A percentile compares a stretch with the other conserved stretches of the same genome.
Evolutionary conservation across 2,113 vertebrate species (phyloP).

Genomic region (Pomatorhinus ruficollis): DNA sequence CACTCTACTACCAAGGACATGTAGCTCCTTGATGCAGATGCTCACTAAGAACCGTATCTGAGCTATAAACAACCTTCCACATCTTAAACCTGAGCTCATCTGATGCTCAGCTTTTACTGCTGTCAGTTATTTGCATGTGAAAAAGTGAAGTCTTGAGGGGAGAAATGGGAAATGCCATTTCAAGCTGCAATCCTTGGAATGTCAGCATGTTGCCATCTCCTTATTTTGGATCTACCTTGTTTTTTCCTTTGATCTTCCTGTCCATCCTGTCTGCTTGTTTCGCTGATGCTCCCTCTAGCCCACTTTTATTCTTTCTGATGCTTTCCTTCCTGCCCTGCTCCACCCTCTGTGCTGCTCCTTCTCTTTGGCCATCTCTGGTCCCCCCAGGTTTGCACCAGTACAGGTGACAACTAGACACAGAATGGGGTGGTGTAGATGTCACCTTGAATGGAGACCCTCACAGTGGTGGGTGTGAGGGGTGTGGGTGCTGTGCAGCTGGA

Average conservation of each 20-base stretch:
- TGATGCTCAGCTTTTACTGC: background rate
- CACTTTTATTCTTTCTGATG: background rate
- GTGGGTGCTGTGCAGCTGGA: background rate
- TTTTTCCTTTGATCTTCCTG: background rate
- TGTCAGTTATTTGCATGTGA: background rate
- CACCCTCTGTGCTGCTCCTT: background rate
- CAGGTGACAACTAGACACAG: rapidly evolving
- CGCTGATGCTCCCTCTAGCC: background rate
- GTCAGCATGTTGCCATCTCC: background rate
- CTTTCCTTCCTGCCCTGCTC: background rate
- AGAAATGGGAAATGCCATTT: background rate
- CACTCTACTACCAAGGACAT: background rate
- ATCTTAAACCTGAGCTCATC: background rate
- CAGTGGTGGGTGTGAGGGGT: background rate
- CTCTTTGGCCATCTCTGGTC: background rate
- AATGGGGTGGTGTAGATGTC: background rate
- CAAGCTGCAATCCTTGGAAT: background rate
- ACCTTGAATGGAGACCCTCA: background rate
- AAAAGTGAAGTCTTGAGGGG: background rate
- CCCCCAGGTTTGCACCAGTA: rapidly evolving
- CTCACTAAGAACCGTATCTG: background rate
- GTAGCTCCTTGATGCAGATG: background rate
- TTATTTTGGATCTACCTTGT: background rate
- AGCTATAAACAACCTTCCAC: background rate
- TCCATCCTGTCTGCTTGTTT: background rate